phyloP scores from a whole-genome alignment of 2,113 vertebrate genomes.

The Zosterops lateralis region DNA sequence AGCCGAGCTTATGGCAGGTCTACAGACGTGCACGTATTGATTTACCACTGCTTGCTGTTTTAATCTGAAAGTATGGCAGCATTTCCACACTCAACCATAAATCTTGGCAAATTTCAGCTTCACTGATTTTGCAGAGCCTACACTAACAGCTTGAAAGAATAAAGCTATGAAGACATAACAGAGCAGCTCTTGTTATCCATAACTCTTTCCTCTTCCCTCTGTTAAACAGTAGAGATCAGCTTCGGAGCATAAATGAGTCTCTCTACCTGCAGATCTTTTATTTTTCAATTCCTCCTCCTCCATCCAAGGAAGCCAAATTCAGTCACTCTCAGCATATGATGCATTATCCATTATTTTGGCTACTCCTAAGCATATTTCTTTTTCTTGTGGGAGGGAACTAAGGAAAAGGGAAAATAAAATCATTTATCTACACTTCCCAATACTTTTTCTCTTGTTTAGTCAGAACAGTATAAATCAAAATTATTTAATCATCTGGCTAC shows the following conservation, averaged over 20 bases:
- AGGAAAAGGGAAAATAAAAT: not conserved
- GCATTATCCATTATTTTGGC: not conserved
- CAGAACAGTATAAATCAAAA: not conserved
- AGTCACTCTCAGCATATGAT: not conserved
- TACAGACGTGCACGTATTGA: not conserved
- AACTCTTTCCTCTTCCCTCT: not conserved
- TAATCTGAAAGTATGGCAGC: constrained; percentile 17
- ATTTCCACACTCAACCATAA: constrained; percentile 38
- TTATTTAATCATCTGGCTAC: not conserved
- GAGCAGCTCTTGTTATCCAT: constrained; percentile 3
- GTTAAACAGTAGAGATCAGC: not conserved
- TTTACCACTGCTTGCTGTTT: constrained; percentile 30
- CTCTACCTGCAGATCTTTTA: not conserved
- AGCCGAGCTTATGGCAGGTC: not conserved
- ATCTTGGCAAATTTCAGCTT: constrained; percentile 31
- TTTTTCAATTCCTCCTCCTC: not conserved
- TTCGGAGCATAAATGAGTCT: not conserved
- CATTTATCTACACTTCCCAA: not conserved
- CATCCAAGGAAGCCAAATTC: not conserved
- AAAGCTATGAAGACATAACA: constrained; percentile 1
- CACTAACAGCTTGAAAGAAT: constrained; percentile 8
- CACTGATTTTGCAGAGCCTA: constrained; percentile 30
- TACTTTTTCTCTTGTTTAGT: not conserved
- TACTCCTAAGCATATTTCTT: not conserved
- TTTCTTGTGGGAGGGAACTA: not conserved